Base-by-base conservation (phyloP, 2,113 vertebrate species). In the Ellobius talpinus region DNA sequence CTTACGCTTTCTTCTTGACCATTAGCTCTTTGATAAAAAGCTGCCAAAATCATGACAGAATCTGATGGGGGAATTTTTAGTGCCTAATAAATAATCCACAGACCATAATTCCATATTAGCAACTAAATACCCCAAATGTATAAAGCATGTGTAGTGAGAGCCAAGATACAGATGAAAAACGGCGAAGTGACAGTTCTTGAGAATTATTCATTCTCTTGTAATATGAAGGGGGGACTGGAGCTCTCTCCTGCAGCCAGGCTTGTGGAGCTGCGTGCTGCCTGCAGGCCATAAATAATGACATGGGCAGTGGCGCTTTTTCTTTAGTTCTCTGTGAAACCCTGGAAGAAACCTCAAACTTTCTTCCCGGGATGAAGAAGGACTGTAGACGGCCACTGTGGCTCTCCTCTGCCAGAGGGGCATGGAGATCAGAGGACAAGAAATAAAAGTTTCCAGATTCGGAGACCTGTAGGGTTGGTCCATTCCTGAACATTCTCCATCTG, bases 51-150 rank as follows among this genome's bases (percentile, higher is more conserved):
- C 39, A 81, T 0, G 70, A 58, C 70, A 87, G 81, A 89, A 68
- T 96, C 90, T 94, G 95, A 81, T 86, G 73, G 42, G 76, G 23
- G 29, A 36, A 3, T 31, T 86, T 98, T 98, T 97, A 98, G 94
- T 96, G 95, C 97, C 96, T 81, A 31, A 79, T 39, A 91, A 97
- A 78, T 91, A 94, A 96, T 17, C 7, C 47, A 9, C 29, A 52
- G 7, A 55, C 95, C 93, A 13, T 65, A 96, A 95, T 63, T 39
- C 89, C 73, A 77, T 16, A 74, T 98, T 96, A 98, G 90, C 87
- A 42, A 93, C 91, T 21, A 4, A 96, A 89, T 76, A 63, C 86
- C 95, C 31, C 24, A 95, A 97, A 87, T 94, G 84, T 45, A 88
- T 95, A 90, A 96, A 95, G 88, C 14, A 91, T 68, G 89, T 52